Evolutionary conservation across 2,113 vertebrate species (phyloP).

Genomic region (Erinaceus europaeus): DNA sequence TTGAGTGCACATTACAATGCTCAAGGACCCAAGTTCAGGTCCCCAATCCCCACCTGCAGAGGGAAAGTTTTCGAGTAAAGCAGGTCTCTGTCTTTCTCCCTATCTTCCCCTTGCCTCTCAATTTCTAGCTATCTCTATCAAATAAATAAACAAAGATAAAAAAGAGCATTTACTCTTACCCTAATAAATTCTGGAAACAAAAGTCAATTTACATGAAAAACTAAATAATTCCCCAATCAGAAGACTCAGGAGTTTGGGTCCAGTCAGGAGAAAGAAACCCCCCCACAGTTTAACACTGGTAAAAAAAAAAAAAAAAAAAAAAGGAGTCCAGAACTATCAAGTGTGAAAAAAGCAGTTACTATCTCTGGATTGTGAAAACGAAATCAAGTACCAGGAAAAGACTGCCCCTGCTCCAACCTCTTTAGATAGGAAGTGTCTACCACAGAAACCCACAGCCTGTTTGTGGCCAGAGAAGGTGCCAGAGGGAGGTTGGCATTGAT

Average conservation of each 20-base stretch:
- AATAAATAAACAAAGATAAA: too few species aligned
- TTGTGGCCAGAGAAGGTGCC: background rate
- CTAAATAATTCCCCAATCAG: background rate
- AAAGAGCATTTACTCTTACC: background rate
- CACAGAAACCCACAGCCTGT: background rate
- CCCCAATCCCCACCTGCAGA: too few species aligned
- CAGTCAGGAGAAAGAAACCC: background rate
- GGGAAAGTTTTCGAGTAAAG: too few species aligned
- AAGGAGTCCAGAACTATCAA: background rate
- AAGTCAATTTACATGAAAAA: background rate
- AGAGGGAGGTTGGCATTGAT: background rate
- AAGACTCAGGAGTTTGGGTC: background rate
- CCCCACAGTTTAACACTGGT: too few species aligned
- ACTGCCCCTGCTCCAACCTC: background rate
- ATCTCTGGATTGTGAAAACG: background rate
- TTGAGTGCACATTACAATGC: too few species aligned
- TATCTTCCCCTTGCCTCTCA: too few species aligned
- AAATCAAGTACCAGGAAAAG: background rate
- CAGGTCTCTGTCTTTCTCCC: too few species aligned
- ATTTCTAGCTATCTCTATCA: too few species aligned
- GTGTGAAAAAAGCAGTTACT: background rate
- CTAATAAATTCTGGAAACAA: background rate
- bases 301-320: too few species aligned
- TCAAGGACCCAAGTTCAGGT: too few species aligned
- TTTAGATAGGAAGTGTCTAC: background rate